Percentiles rank a stretch among this genome's conserved stretches.
These are phyloP conservation scores for Idaea dimidiata DNA, from an alignment of 2,888 invertebrate genomes.

Conservation along the genomic window DNA sequence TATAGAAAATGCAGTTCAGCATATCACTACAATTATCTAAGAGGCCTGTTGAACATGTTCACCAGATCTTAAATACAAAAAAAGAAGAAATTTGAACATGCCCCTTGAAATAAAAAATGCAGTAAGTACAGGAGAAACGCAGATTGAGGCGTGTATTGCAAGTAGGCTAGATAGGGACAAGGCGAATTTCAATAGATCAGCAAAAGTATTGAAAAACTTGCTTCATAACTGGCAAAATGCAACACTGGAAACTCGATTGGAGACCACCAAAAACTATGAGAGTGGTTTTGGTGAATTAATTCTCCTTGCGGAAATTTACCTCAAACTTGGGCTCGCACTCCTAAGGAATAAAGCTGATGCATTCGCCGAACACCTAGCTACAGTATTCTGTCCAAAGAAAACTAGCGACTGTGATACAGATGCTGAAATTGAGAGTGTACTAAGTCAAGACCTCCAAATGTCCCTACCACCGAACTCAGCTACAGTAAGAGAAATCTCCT, in stretches of 20 bases:
- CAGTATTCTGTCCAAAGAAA: slow-evolving; percentile 8
- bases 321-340: slow-evolving; percentile 5
- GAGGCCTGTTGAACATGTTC: slow-evolving; percentile 13
- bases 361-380: slow-evolving; percentile 10
- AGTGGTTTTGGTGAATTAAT: slow-evolving; percentile 1
- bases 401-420: background rate
- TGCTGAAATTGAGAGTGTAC: background rate
- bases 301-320: slow-evolving; percentile 7
- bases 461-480: slow-evolving; percentile 6
- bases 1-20: slow-evolving; percentile 9
- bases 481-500: background rate
- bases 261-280: too few species aligned
- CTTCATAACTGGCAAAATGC: background rate
- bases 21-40: slow-evolving; percentile 13
- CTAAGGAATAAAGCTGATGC: slow-evolving; percentile 6
- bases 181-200: background rate
- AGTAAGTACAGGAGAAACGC: slow-evolving; percentile 16
- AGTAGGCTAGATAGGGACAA: slow-evolving; percentile 10
- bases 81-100: slow-evolving; percentile 5
- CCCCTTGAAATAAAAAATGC: slow-evolving; percentile 7
- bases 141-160: slow-evolving; percentile 23
- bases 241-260: background rate
- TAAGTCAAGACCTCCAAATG: slow-evolving; percentile 9
- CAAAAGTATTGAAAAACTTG: background rate
- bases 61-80: background rate